A percentile compares a stretch with the other conserved stretches of the same genome.
phyloP scores from a whole-genome alignment of 1,140 invertebrate species.

The Anthonomus grandis region DNA sequence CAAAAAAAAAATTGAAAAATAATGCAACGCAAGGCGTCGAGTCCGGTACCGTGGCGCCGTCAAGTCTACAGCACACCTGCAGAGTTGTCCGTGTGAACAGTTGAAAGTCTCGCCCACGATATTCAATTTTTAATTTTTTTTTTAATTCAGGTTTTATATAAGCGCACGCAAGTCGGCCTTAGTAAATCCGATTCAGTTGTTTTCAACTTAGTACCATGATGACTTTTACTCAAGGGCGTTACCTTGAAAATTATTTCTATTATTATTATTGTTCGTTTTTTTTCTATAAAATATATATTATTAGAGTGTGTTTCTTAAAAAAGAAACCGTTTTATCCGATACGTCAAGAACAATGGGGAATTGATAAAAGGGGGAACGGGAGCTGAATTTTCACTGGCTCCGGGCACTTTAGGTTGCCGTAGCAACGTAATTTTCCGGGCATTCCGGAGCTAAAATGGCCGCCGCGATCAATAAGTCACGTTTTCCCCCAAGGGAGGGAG shows the following conservation, averaged over 20 bases:
- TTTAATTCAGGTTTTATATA: too few relatives aligned
- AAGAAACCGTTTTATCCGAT: too few relatives aligned
- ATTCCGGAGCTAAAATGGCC: conserved; percentile 8
- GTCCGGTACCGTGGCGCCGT: conserved; percentile 14
- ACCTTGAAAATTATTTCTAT: too few relatives aligned
- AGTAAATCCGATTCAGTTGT: too few relatives aligned
- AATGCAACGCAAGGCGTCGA: conserved; percentile 18
- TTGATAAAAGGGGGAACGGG: background rate
- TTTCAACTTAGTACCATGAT: too few relatives aligned
- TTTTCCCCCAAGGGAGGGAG: background rate
- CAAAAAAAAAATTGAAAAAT: conserved; percentile 18
- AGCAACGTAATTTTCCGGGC: conserved; percentile 9
- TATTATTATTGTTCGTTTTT: too few relatives aligned
- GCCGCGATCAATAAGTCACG: conserved; percentile 13
- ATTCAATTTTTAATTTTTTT: conserved; percentile 11
- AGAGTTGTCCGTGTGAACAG: conserved; percentile 23
- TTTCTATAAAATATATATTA: too few relatives aligned
- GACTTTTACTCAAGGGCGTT: too few relatives aligned
- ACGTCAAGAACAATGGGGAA: too few relatives aligned
- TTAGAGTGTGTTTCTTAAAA: too few relatives aligned
- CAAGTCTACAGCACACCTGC: conserved; percentile 24
- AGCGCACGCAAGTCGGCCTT: too few relatives aligned
- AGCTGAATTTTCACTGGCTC: conserved; percentile 13
- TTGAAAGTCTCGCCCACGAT: conserved; percentile 26
- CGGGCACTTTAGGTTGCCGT: conserved; percentile 9